A percentile compares a stretch with the other conserved stretches of the same genome.
Evolutionary conservation across 2,888 invertebrate genomes (phyloP).

Genomic region (Antitype chi): DNA sequence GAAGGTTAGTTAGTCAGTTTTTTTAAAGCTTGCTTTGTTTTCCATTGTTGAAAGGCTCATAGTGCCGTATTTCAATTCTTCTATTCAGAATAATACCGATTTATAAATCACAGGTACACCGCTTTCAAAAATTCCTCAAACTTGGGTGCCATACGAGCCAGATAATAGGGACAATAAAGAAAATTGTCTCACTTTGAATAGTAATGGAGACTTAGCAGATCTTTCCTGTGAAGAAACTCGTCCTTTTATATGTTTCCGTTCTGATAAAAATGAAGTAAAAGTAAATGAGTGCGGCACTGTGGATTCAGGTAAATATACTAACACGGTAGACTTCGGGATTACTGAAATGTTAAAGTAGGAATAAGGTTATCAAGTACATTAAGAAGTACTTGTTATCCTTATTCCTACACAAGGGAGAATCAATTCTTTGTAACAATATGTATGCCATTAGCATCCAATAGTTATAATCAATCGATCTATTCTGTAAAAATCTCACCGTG

Average conservation of each 20-base stretch:
- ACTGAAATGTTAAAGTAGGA: too few relatives aligned
- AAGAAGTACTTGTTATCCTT: not conserved
- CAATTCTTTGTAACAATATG: not conserved
- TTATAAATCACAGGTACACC: conserved; percentile 3
- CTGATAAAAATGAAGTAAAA: not conserved
- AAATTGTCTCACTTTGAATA: conserved; percentile 1
- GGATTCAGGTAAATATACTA: conserved; percentile 4
- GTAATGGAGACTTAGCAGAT: not conserved
- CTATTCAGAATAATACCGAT: not conserved
- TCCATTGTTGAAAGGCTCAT: not conserved
- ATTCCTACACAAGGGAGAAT: not conserved
- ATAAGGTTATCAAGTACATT: not conserved
- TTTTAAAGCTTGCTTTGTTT: not conserved
- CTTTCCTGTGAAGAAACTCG: not conserved
- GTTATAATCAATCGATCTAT: too few relatives aligned
- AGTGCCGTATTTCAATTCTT: not conserved
- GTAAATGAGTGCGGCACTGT: conserved; percentile 3
- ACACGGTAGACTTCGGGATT: not conserved
- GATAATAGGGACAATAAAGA: not conserved
- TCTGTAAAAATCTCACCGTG: too few relatives aligned
- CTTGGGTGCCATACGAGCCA: not conserved
- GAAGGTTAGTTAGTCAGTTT: not conserved
- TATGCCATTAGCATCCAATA: too few relatives aligned
- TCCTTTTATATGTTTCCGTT: conserved; percentile 10
- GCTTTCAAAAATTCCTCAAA: not conserved